Evolutionary conservation across 2,888 invertebrate species (phyloP).

Genomic region (Sinopyrophorus schimmeli): DNA sequence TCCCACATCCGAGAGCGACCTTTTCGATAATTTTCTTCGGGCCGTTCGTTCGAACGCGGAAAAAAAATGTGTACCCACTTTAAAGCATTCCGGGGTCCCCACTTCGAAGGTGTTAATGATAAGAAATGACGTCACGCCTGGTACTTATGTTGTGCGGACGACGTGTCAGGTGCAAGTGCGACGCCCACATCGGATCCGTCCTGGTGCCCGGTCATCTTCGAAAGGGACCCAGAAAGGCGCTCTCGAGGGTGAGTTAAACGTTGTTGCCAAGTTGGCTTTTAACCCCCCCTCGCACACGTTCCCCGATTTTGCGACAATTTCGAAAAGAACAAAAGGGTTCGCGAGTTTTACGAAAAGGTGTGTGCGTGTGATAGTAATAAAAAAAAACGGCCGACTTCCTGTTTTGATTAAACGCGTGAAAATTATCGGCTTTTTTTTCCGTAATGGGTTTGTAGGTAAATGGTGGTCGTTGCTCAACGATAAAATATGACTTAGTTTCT

Average conservation of each 20-base stretch:
- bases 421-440: slow-evolving; percentile 11
- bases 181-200: slow-evolving; percentile 39
- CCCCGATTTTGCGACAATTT: too few species aligned
- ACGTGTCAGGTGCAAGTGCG: slow-evolving; percentile 50
- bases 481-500: slow-evolving; percentile 15
- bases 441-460: slow-evolving; percentile 15
- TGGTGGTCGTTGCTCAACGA: slow-evolving; percentile 3
- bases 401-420: too few species aligned
- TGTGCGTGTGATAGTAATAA: too few species aligned
- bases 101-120: slow-evolving; percentile 31
- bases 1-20: not conserved
- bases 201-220: not conserved
- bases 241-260: not conserved
- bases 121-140: slow-evolving; percentile 31
- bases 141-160: slow-evolving; percentile 47
- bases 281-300: too few species aligned
- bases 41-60: not conserved
- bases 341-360: too few species aligned
- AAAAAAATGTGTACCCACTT: not conserved
- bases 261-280: not conserved
- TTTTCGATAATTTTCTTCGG: not conserved
- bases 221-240: slow-evolving; percentile 3
- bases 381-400: too few species aligned
- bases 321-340: too few species aligned
- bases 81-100: slow-evolving; percentile 22